phyloP scores from a whole-genome alignment of 1,140 invertebrate genomes.

The Hylyphantes graminicola region DNA sequence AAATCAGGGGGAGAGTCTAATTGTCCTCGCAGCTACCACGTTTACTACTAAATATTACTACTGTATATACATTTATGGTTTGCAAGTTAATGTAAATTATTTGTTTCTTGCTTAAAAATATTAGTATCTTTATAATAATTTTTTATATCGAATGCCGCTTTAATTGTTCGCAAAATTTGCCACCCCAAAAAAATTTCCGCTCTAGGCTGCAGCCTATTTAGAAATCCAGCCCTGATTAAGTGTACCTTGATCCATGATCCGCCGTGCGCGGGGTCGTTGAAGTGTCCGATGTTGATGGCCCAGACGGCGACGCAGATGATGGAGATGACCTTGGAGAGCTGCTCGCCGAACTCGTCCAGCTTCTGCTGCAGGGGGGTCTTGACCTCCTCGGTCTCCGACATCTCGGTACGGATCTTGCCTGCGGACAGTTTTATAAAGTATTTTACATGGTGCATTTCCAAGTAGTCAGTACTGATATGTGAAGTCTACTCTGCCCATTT shows the following conservation, averaged over 20 bases:
- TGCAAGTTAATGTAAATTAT: too few species aligned
- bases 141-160: too few species aligned
- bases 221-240: background rate
- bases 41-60: too few species aligned
- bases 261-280: conserved; percentile 99
- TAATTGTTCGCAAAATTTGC: too few species aligned
- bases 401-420: conserved; percentile 97
- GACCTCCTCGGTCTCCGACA: conserved; percentile 99
- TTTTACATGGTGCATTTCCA: background rate
- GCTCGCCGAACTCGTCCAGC: conserved; percentile 99
- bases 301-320: conserved; percentile 99
- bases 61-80: too few species aligned
- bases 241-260: conserved; percentile 97
- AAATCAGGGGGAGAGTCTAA: too few species aligned
- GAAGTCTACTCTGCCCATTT: background rate
- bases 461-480: background rate
- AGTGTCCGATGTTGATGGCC: conserved; percentile 99
- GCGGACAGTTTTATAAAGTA: background rate
- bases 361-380: conserved; percentile 99
- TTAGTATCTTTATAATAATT: too few species aligned
- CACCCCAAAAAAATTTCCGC: too few species aligned
- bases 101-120: too few species aligned
- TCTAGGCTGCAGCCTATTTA: too few species aligned
- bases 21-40: too few species aligned
- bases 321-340: conserved; percentile 99